Percentiles rank a stretch among this genome's conserved stretches.
These are phyloP conservation scores for Paracentrotus lividus DNA, from an alignment of 53 echinoderm and acorn worm species.

Conservation along the genomic window DNA sequence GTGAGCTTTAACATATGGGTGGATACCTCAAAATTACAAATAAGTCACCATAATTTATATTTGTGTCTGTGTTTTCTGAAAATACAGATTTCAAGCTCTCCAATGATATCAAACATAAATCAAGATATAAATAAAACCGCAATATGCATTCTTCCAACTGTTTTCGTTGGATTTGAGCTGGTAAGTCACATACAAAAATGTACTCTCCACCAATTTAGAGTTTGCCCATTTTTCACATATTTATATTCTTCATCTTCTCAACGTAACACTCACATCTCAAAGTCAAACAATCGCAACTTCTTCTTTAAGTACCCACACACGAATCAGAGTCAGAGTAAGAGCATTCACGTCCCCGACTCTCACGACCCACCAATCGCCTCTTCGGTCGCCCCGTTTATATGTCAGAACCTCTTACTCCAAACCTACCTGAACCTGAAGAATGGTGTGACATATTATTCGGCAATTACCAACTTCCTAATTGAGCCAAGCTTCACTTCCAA, in stretches of 20 bases:
- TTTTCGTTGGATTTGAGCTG: too few species aligned
- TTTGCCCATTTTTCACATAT: too few species aligned
- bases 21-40: too few species aligned
- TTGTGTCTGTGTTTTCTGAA: too few species aligned
- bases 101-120: too few species aligned
- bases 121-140: too few species aligned
- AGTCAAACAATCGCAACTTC: not conserved
- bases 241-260: not conserved
- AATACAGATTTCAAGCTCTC: too few species aligned
- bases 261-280: not conserved
- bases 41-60: too few species aligned
- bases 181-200: too few species aligned
- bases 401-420: conserved; percentile 46
- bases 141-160: too few species aligned
- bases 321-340: not conserved
- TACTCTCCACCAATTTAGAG: not conserved
- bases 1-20: too few species aligned
- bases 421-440: conserved; percentile 21
- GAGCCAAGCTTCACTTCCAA: conserved; percentile 58
- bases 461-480: conserved; percentile 70
- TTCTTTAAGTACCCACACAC: not conserved
- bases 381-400: not conserved
- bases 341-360: conserved; percentile 41
- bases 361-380: not conserved
- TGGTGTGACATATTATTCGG: conserved; percentile 66